Base-by-base conservation (phyloP, 1,140 invertebrate genomes). In the Helicoverpa armigera region DNA sequence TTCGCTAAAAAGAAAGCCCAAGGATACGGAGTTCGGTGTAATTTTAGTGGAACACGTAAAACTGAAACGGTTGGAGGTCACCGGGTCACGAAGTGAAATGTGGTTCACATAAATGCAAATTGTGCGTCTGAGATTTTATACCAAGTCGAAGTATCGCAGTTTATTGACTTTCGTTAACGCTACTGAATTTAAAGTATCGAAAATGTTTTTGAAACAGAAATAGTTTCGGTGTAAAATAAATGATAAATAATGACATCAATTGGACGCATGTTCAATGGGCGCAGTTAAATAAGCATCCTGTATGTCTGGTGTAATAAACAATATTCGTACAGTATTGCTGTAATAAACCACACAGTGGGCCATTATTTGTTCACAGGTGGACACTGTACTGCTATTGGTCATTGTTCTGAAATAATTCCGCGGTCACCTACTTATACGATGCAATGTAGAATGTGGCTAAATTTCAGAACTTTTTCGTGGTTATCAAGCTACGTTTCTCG, bases 31-130 rank as follows among this genome's bases (percentile, higher is more conserved):
- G 29, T 18, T 56, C 14, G 1, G 50, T 67, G 75, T 67, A 65
- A 65, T 54, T 67, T 78, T 67, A 54, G 61, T 54, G 11, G 29
- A 63, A 63, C 50, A 78, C 61, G 75, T 67, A 77, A 54, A 65
- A 77, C 61, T 18, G 56, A 51, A 31, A 16, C 29, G 29, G 60
- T 67, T 16, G 29, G 61, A 53, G 58, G 75, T 48, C 29, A 53
- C 51, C n/a, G 75, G 61, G 43, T 78, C 51, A 63, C 11, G 75
- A 67, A 12, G 72, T 54, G 73, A 51, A 75, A 61, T 78, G 61
- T 78, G 75, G 67, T 51, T 67, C 61, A 67, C 50, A 65, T 67
- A 78, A 78, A 78, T 78, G 58, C 58, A 78, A 78, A 67, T 78
- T 53, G 48, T 11, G 63, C 29, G 18, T 53, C 60, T 18, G 29